phyloP scores from a whole-genome alignment of 2,888 invertebrate genomes.

The Tetranychus piercei region DNA sequence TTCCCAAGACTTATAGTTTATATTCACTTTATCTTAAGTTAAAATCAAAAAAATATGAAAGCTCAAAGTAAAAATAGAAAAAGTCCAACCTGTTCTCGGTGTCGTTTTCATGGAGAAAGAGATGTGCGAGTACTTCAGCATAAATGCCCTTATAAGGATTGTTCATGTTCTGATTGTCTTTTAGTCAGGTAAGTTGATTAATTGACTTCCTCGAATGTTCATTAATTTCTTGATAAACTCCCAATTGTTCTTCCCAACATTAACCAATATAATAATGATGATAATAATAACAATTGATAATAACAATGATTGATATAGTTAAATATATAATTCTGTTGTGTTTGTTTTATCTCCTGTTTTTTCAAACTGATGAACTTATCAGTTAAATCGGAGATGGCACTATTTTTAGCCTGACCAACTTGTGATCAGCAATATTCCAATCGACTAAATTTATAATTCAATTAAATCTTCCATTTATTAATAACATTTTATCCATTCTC shows the following conservation, averaged over 20 bases:
- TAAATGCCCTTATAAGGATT: slow-evolving; percentile 17
- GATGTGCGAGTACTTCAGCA: slow-evolving; percentile 19
- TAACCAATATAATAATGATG: not conserved
- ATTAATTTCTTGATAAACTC: not conserved
- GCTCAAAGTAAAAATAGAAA: slow-evolving; percentile 20
- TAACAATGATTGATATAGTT: no score
- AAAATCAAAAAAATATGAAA: slow-evolving; percentile 13
- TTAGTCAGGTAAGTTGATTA: slow-evolving; percentile 18
- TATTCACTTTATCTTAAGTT: no score
- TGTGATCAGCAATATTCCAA: not conserved
- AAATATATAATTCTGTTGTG: not conserved
- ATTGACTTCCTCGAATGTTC: not conserved
- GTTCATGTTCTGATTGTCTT: slow-evolving; percentile 17
- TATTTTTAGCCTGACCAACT: no score
- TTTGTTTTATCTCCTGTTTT: not conserved
- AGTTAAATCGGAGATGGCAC: no score
- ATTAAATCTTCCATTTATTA: not conserved
- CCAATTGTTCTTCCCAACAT: not conserved
- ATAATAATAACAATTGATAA: not conserved
- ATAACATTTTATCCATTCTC: not conserved
- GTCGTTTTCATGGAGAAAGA: slow-evolving; percentile 17
- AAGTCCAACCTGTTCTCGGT: slow-evolving; percentile 19
- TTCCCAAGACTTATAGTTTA: no score
- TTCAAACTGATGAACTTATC: not conserved
- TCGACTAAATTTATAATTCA: not conserved